These are phyloP conservation scores for Phenacoccus solenopsis DNA, from an alignment of 1,140 invertebrate species.

Conservation along the genomic window DNA sequence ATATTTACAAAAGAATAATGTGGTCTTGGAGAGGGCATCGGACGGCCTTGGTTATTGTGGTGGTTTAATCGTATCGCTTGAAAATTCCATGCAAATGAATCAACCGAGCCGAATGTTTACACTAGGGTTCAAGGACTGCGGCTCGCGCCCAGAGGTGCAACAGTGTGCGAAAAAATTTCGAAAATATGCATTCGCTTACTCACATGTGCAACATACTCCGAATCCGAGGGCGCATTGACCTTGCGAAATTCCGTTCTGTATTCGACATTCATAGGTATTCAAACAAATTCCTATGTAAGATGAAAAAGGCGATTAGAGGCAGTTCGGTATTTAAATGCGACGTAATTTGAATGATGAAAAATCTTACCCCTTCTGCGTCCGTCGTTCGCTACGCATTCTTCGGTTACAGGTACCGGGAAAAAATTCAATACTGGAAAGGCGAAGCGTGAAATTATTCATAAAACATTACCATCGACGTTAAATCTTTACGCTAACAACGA, in stretches of 20 bases:
- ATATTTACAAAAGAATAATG: neutral
- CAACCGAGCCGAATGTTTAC: neutral
- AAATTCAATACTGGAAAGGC: slow-evolving; percentile 61
- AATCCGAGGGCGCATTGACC: slow-evolving; percentile 71
- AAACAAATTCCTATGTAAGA: slow-evolving; percentile 51
- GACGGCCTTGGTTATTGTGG: neutral
- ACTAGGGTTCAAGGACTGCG: neutral
- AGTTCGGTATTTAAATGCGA: too few species aligned
- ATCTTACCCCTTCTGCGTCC: slow-evolving; percentile 42
- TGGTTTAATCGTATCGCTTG: neutral
- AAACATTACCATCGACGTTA: too few species aligned
- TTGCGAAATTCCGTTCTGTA: slow-evolving; percentile 53
- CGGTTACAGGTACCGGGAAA: slow-evolving; percentile 61
- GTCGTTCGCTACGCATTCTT: slow-evolving; percentile 57
- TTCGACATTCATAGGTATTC: slow-evolving; percentile 70
- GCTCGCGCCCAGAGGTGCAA: neutral
- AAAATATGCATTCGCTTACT: slow-evolving; percentile 35
- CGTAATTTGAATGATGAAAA: neutral
- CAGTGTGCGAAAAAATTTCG: neutral
- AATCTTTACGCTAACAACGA: too few species aligned
- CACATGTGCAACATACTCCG: slow-evolving; percentile 78
- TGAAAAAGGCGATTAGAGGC: neutral
- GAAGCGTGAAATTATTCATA: too few species aligned
- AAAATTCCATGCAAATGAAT: neutral
- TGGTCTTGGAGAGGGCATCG: neutral